Conservation (phyloP, 2,797 vertebrate genomes). For the Rhincodon typus region DNA sequence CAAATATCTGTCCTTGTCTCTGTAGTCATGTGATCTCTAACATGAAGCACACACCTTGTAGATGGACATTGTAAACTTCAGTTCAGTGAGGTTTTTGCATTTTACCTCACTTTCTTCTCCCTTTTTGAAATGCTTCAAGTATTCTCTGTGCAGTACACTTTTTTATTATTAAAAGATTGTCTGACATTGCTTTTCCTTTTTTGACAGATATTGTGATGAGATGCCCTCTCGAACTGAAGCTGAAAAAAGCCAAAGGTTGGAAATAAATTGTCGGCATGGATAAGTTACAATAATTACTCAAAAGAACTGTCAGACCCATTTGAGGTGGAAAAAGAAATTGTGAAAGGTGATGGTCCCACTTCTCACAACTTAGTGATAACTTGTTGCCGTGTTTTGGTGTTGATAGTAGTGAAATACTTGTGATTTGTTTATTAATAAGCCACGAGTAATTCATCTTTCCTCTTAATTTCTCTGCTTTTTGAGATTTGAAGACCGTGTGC, state of each 20-base stretch:
- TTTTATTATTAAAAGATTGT: not conserved
- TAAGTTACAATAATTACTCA: conserved; percentile 48
- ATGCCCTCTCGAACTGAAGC: conserved; percentile 64
- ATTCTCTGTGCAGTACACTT: too few relatives aligned
- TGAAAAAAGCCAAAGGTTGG: conserved; percentile 53
- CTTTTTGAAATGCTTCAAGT: not conserved
- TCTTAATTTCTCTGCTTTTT: not conserved
- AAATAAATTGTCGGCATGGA: conserved; percentile 54
- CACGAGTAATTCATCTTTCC: not conserved
- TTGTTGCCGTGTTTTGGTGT: not conserved
- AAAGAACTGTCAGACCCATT: conserved; percentile 44
- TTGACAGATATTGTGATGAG: conserved; percentile 62
- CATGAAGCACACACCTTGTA: too few relatives aligned
- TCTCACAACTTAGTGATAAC: conserved; percentile 43
- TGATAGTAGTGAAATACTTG: not conserved
- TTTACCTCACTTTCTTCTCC: too few relatives aligned
- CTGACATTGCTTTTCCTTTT: not conserved
- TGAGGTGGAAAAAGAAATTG: conserved; percentile 46
- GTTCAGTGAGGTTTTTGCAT: too few relatives aligned
- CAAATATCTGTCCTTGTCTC: too few relatives aligned
- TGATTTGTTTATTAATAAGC: not conserved
- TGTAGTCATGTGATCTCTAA: too few relatives aligned
- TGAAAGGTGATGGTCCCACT: conserved; percentile 43
- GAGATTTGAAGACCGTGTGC: not conserved
- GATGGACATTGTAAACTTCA: too few relatives aligned